phyloP scores from a whole-genome alignment of 2,888 invertebrate genomes.

The Pristionchus fissidentatus region DNA sequence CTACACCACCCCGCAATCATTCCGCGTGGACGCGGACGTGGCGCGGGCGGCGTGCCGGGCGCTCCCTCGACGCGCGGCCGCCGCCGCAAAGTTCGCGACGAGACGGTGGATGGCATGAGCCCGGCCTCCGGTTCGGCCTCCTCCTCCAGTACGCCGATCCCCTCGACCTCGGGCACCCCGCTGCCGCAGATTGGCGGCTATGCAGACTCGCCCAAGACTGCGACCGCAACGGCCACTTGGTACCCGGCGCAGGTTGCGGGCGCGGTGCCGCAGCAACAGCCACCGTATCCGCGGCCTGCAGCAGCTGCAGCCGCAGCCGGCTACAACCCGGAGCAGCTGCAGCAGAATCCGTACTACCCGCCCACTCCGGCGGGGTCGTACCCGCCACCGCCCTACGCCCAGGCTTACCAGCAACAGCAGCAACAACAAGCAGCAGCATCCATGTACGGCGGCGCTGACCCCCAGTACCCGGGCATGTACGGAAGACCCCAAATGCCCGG shows the following conservation, averaged over 20 bases:
- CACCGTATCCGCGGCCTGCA: not conserved
- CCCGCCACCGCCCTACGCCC: conserved; percentile 20
- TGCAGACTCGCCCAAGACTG: conserved; percentile 20
- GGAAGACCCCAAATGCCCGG: not conserved
- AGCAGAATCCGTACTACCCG: conserved; percentile 48
- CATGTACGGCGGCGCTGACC: conserved; percentile 18
- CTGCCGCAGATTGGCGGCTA: not conserved
- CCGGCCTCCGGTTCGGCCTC: not conserved
- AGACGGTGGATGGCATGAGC: not conserved
- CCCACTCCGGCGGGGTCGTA: conserved; percentile 51
- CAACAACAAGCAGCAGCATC: no score
- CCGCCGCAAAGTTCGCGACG: conserved; percentile 1
- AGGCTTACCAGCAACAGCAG: conserved; percentile 53
- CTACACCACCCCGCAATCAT: not conserved
- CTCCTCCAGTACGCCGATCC: not conserved
- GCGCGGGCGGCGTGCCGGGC: not conserved
- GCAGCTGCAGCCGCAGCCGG: not conserved
- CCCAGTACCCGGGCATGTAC: not conserved
- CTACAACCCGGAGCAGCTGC: conserved; percentile 49
- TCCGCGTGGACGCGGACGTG: conserved; percentile 23
- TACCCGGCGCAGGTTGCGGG: conserved; percentile 31
- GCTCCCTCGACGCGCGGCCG: conserved; percentile 18
- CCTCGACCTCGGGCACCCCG: not conserved
- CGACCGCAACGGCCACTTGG: conserved; percentile 19
- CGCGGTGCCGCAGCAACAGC: not conserved